phyloP scores from a whole-genome alignment of 2,113 vertebrate species.

The Cyphomyrus discorhynchus region DNA sequence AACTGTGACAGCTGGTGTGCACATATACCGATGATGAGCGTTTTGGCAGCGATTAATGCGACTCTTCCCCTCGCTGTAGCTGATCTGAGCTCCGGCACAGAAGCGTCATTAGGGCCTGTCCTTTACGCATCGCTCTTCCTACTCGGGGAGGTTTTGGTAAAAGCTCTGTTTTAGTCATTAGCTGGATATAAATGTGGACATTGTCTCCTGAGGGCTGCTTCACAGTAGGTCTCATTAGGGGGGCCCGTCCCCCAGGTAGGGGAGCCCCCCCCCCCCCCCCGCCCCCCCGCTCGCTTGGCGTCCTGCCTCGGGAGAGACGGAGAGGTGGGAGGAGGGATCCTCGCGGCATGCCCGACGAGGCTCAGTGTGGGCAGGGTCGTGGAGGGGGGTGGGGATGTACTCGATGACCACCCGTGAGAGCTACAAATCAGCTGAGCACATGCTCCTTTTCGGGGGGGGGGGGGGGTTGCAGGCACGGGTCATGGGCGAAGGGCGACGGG shows the following conservation, averaged over 20 bases:
- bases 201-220: constrained; percentile 28
- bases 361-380: background rate
- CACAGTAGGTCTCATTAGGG: constrained; percentile 35
- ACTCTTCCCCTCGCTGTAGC: background rate
- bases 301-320: background rate
- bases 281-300: background rate
- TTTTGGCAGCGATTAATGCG: constrained; percentile 4
- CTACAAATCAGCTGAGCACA: constrained; percentile 32
- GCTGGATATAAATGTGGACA: constrained; percentile 29
- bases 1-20: background rate
- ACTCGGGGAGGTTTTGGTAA: constrained; percentile 14
- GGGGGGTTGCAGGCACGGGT: background rate
- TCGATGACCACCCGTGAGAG: background rate
- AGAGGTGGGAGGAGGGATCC: background rate
- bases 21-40: background rate
- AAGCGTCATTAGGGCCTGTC: background rate
- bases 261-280: background rate
- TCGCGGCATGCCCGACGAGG: background rate
- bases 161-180: constrained; percentile 44
- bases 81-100: background rate
- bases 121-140: background rate
- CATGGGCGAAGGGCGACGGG: background rate
- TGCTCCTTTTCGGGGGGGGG: background rate
- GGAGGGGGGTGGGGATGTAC: background rate
- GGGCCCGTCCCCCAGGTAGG: background rate